Evolutionary conservation across 2,888 invertebrate species (phyloP), one percentile per base, ranked within the genome.

Genomic region (Chalcis sispes): DNA sequence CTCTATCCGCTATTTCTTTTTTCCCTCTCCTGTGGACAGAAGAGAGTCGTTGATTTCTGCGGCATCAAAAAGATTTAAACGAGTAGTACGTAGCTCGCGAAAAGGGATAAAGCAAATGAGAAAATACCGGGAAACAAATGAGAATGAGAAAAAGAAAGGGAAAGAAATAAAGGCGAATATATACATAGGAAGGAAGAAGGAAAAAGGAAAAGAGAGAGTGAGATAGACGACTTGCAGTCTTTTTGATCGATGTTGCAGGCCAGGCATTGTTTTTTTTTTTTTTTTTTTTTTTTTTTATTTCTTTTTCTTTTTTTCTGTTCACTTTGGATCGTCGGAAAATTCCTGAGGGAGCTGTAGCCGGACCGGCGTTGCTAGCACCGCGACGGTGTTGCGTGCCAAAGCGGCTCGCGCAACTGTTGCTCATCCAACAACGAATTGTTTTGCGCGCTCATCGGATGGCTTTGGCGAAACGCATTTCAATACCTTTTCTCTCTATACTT

Each of bases 221-320:
- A n/a, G n/a, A n/a, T n/a, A 20, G 48, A 7, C 48, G 48, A 42
- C 46, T 13, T 18, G 18, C 13, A 29, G 56, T 29, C 46, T 29
- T 67, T 67, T 67, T 67, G 42, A 58, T 67, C 67, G 56, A 67
- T 67, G 67, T 46, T 67, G 58, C 56, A 58, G 67, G 3, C 20
- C 32, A 18, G 20, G 20, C 32, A n/a, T n/a, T n/a, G n/a, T n/a
- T n/a, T n/a, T n/a, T n/a, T n/a, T n/a, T n/a, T n/a, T n/a, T n/a
- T n/a, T n/a, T n/a, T n/a, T n/a, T n/a, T n/a, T n/a, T n/a, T n/a
- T n/a, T n/a, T n/a, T n/a, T n/a, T n/a, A n/a, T n/a, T n/a, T n/a
- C n/a, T n/a, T n/a, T n/a, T n/a, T n/a, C n/a, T n/a, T n/a, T n/a
- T 32, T 32, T 32, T 32, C 8, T 8, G 65, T 65, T 50, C 29